Conservation (phyloP, 1,140 invertebrate genomes). For the Kradibia gibbosae region DNA sequence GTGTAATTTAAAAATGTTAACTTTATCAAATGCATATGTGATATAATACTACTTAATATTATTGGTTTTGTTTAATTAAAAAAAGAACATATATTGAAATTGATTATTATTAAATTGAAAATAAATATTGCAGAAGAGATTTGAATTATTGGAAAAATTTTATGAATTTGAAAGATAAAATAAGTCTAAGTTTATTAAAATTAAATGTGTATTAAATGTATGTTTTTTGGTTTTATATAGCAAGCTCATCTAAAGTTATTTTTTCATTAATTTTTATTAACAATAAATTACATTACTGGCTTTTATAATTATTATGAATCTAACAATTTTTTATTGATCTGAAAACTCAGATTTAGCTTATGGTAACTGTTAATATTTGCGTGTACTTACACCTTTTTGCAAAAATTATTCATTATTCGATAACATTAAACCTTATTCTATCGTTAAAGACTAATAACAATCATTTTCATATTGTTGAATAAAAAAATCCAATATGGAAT, state of each 20-base stretch:
- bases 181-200: too few relatives aligned
- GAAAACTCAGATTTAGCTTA: slow-evolving; percentile 4
- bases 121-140: too few relatives aligned
- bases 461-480: background rate
- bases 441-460: slow-evolving; percentile 36
- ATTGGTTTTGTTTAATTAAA: background rate
- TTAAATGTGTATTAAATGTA: too few relatives aligned
- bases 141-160: too few relatives aligned
- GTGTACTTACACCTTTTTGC: slow-evolving; percentile 12
- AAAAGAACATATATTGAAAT: too few relatives aligned
- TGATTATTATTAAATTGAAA: too few relatives aligned
- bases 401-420: slow-evolving; percentile 41
- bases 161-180: too few relatives aligned
- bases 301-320: background rate
- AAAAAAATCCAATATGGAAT: slow-evolving; percentile 7
- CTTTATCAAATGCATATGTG: background rate
- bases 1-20: background rate
- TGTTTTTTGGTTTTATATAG: slow-evolving; percentile 4
- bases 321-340: background rate
- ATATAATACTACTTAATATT: background rate
- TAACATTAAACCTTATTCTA: slow-evolving; percentile 28
- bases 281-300: background rate
- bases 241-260: background rate
- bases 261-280: too few relatives aligned
- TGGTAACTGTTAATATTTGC: background rate